Base-by-base conservation (phyloP, 2,888 invertebrate species). In the Cataglyphis albicans region DNA sequence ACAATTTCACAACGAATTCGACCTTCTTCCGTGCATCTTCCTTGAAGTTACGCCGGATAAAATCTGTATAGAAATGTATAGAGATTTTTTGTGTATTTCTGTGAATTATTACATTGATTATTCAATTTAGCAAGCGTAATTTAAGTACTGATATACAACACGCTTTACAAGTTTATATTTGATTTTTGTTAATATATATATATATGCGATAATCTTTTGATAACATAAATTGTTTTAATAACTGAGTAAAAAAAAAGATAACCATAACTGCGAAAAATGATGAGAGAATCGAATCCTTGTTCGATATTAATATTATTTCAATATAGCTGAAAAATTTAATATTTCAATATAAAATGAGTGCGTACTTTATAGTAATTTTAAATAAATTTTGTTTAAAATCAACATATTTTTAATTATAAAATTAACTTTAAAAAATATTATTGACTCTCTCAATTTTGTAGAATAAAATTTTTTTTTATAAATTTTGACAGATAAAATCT, bases 1-100 rank as follows among this genome's bases (percentile, higher is more conserved):
- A 82, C 57, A 7, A 18, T 10, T 9, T 59, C 86, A 90, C 89
- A 90, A 84, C 65, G 59, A 41, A 64, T 81, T 87, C 82, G 84
- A 68, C 72, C 15, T 44, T 44, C 44, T 48, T 48, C n/a, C 15
- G 48, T 52, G n/a, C 2, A 78, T n/a, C 64, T 87, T 78, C 80
- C 82, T 83, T 87, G 87, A 86, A 87, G 84, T 82, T 89, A 82
- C 25, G 59, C 0, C 0, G 10, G 12, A 6, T 4, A 32, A 10
- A 25, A 64, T 48, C 15, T 18, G n/a, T 12, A n/a, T 59, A 32
- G 32, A 32, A 32, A 59, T 48, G 5, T 48, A 48, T 18, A 48
- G 4, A 44, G 15, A 44, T 44, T 5, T 3, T 55, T 41, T 9
- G 29, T n/a, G 0, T 15, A 64, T 48, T 48, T 44, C 32, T 12